Conservation (phyloP, 2,113 vertebrate species). For the Jacana jacana region DNA sequence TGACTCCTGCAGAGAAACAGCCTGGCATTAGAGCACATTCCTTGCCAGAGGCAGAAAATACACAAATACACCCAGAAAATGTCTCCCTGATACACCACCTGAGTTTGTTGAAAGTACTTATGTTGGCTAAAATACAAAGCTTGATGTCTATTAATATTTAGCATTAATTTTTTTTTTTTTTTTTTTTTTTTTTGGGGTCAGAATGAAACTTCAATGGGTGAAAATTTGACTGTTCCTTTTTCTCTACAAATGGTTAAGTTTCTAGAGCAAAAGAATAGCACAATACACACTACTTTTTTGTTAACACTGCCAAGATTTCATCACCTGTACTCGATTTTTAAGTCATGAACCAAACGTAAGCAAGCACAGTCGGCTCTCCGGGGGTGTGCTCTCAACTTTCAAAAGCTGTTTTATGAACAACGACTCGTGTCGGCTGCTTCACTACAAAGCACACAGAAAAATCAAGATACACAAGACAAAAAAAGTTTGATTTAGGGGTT, state of each 20-base stretch:
- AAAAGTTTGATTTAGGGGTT: slow-evolving; percentile 98
- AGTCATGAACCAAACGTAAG: slow-evolving; percentile 99
- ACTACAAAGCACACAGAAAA: slow-evolving; percentile 99
- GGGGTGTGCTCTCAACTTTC: slow-evolving; percentile 99
- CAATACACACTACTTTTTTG: slow-evolving; percentile 97
- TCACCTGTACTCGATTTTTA: slow-evolving; percentile 99
- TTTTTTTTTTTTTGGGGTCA: slow-evolving; percentile 47
- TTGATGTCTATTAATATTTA: slow-evolving; percentile 85
- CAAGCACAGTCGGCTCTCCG: slow-evolving; percentile 99
- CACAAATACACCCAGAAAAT: slow-evolving; percentile 88
- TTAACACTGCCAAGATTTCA: slow-evolving; percentile 99
- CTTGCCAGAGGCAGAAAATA: slow-evolving; percentile 78
- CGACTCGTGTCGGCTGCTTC: slow-evolving; percentile 99
- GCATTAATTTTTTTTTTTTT: slow-evolving; percentile 76
- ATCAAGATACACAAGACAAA: slow-evolving; percentile 99
- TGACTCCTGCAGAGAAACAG: slow-evolving; percentile 93
- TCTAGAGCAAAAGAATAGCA: slow-evolving; percentile 94
- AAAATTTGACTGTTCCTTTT: slow-evolving; percentile 81
- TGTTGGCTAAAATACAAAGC: slow-evolving; percentile 84
- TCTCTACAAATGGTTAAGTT: slow-evolving; percentile 87
- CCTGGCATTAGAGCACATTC: slow-evolving; percentile 77
- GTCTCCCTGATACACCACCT: slow-evolving; percentile 85
- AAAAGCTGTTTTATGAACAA: slow-evolving; percentile 99
- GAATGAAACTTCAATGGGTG: slow-evolving; percentile 84
- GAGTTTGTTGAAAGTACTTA: slow-evolving; percentile 85